Percentiles rank a stretch among this genome's conserved stretches.
Evolutionary conservation across 2,888 invertebrate species (phyloP).

Genomic region (Pogonocherus hispidulus): DNA sequence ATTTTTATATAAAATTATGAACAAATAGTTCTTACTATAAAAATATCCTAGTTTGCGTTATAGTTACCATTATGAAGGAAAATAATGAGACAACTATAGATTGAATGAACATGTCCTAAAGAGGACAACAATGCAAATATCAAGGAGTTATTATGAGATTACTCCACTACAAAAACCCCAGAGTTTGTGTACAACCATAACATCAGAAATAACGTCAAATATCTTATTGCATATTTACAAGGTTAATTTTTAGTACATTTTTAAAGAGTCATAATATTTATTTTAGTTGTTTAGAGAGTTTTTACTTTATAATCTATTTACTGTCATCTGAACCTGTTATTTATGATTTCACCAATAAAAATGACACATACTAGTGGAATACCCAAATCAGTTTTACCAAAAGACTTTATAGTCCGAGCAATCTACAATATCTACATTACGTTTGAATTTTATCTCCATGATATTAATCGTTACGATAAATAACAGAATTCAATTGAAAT

Average conservation of each 20-base stretch:
- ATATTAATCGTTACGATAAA: too few relatives aligned
- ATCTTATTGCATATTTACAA: constrained; percentile 60
- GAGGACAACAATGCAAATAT: neutral
- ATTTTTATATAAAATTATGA: too few relatives aligned
- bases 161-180: constrained; percentile 22
- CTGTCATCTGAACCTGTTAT: neutral
- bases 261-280: neutral
- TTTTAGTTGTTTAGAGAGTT: neutral
- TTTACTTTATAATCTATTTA: neutral
- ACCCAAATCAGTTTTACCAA: constrained; percentile 35
- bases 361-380: constrained; percentile 48
- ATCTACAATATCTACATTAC: neutral
- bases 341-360: constrained; percentile 11
- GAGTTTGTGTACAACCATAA: constrained; percentile 48
- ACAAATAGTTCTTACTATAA: too few relatives aligned
- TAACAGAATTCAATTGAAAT: too few relatives aligned
- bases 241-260: constrained; percentile 14
- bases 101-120: too few relatives aligned
- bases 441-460: too few relatives aligned
- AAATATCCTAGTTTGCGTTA: too few relatives aligned
- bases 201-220: constrained; percentile 54
- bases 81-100: too few relatives aligned
- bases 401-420: constrained; percentile 35
- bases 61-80: too few relatives aligned
- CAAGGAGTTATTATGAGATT: too few relatives aligned